Evolutionary conservation across 2,113 vertebrate genomes (phyloP).

Genomic region (Saimiri boliviensis): DNA sequence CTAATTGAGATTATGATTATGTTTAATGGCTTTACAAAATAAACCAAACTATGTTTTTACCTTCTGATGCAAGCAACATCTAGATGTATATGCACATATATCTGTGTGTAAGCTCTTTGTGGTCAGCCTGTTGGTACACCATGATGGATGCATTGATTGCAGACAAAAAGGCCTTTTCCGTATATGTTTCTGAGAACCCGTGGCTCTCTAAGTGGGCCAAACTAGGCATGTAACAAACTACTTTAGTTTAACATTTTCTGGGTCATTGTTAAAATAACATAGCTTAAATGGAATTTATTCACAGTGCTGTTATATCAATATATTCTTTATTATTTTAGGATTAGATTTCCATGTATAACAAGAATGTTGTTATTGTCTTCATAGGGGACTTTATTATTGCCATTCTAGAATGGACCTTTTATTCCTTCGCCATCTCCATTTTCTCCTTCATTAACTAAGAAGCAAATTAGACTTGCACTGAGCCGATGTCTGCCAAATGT

Average conservation of each 20-base stretch:
- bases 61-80: background rate
- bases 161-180: background rate
- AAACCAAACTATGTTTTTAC: background rate
- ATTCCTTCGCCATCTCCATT: slow-evolving; percentile 71
- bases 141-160: background rate
- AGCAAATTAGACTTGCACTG: slow-evolving; percentile 78
- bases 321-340: slow-evolving; percentile 75
- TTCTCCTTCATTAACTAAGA: slow-evolving; percentile 83
- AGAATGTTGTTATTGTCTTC: slow-evolving; percentile 70
- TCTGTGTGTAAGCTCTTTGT: background rate
- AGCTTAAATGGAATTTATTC: slow-evolving; percentile 71
- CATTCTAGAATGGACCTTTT: slow-evolving; percentile 21
- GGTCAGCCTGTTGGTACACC: background rate
- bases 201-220: slow-evolving; percentile 43
- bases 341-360: slow-evolving; percentile 54
- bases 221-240: slow-evolving; percentile 36
- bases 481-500: slow-evolving; percentile 78
- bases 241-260: slow-evolving; percentile 60
- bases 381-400: slow-evolving; percentile 49
- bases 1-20: background rate
- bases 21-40: background rate
- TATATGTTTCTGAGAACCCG: background rate
- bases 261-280: slow-evolving; percentile 63
- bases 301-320: slow-evolving; percentile 61
- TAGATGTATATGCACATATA: background rate